Conservation (phyloP, 2,113 vertebrate genomes). For the Clupea harengus region DNA sequence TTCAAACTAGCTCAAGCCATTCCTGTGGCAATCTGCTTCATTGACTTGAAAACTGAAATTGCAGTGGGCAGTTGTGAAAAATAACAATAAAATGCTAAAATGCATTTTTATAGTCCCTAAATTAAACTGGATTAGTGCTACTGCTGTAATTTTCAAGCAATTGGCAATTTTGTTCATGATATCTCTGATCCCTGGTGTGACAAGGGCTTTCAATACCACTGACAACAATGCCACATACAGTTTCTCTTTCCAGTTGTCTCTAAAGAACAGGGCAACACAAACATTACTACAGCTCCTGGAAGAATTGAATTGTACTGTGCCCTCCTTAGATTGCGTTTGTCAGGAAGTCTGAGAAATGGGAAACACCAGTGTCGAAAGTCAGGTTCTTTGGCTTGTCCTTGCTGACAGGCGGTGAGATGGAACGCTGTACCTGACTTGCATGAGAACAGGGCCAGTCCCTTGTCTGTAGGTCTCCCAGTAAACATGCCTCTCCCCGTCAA, state of each 20-base stretch:
- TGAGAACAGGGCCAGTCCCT: constrained; percentile 54
- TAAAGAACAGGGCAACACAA: not conserved
- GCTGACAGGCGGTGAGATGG: constrained; percentile 69
- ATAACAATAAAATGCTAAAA: not conserved
- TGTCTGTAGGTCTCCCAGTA: constrained; percentile 52
- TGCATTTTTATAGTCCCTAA: not conserved
- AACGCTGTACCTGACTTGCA: constrained; percentile 63
- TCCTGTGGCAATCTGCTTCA: not conserved
- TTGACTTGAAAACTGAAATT: not conserved
- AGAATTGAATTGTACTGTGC: constrained; percentile 49
- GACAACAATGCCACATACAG: not conserved
- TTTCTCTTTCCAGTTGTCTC: not conserved
- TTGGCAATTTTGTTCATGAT: not conserved
- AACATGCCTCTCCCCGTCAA: constrained; percentile 56
- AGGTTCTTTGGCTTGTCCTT: constrained; percentile 65
- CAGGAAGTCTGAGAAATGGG: constrained; percentile 63
- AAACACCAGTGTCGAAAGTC: constrained; percentile 66
- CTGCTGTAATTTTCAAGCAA: not conserved
- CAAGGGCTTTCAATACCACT: not conserved
- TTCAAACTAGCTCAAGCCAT: not conserved
- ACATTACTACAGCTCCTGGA: constrained; percentile 45
- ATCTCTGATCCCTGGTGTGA: not conserved
- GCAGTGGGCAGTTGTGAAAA: not conserved
- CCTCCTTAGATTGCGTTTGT: constrained; percentile 62
- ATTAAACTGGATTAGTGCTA: not conserved